Percentiles rank a stretch among this genome's conserved stretches.
Evolutionary conservation across 2,113 vertebrate species (phyloP).

Genomic region (Lanius ludovicianus): DNA sequence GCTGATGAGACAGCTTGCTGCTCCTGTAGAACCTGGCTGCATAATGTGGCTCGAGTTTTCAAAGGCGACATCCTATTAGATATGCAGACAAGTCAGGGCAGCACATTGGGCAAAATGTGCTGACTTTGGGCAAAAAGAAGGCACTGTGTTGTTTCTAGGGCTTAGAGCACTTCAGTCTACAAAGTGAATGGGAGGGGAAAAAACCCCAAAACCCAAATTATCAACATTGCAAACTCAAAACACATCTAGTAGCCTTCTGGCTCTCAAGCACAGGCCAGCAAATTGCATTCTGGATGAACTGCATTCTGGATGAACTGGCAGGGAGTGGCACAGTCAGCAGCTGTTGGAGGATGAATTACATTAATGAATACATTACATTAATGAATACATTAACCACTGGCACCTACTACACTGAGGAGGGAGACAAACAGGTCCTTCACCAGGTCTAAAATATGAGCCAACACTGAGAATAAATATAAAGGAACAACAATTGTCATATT

Average conservation of each 20-base stretch:
- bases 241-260: neutral
- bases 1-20: neutral
- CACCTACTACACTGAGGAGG: neutral
- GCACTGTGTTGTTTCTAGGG: neutral
- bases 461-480: neutral
- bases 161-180: neutral
- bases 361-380: neutral
- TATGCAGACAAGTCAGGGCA: neutral
- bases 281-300: neutral
- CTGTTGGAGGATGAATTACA: neutral
- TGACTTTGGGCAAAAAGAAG: neutral
- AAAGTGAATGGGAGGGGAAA: neutral
- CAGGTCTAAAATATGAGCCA: neutral
- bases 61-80: neutral
- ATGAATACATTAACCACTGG: neutral
- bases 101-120: fast-evolving
- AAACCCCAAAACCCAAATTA: neutral
- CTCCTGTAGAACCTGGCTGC: neutral
- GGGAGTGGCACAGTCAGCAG: neutral
- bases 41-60: neutral
- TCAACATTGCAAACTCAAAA: neutral
- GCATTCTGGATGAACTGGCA: neutral
- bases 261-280: neutral
- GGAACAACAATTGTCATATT: neutral
- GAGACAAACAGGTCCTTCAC: neutral